Base-by-base conservation (phyloP, 2,113 vertebrate genomes). In the Picathartes gymnocephalus region DNA sequence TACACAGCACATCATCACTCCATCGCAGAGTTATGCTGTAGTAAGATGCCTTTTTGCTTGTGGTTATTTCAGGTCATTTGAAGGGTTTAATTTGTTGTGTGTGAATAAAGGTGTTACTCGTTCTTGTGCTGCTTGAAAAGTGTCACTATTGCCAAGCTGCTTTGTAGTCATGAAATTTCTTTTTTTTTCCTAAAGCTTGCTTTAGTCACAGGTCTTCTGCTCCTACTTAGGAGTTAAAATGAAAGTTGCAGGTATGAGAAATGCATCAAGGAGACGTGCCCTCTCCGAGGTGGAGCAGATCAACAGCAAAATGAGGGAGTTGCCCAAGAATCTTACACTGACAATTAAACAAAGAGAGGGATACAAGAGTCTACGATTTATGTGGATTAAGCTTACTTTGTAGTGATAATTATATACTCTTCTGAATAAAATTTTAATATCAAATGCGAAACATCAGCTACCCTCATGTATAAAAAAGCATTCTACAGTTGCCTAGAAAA, bases 321-420 rank as follows among this genome's bases (percentile, higher is more conserved):
- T 87, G 57, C 89, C 92, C 68, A 76, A 54, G 88, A 72, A 91
- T 85, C 61, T 87, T 87, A 68, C 31, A 42, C 76, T 62, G 60
- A 84, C 93, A 78, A 93, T 96, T 97, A 96, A 92, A 85, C 62
- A 91, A 28, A 88, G 69, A 93, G 89, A 92, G 53, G 88, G 68
- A 90, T 93, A 65, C 64, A 51, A 91, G 70, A 96, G 90, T 94
- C 57, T 65, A 35, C 31, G 25, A 95, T 95, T 97, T 96, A 92
- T 42, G 94, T 93, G 91, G 88, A 97, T 93, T 95, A 96, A 86
- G n/a, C 50, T 96, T 66, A 87, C 95, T 97, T 96, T 93, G 91
- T 95, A 97, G 89, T 96, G 92, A 94, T 86, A 96, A 92, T 94
- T 97, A 95, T 33, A 81, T 73, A 81, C 71, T 90, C 51, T 96